These are phyloP conservation scores for Drosophila peninsularis DNA, from an alignment of 2,888 invertebrate species.

Conservation along the genomic window DNA sequence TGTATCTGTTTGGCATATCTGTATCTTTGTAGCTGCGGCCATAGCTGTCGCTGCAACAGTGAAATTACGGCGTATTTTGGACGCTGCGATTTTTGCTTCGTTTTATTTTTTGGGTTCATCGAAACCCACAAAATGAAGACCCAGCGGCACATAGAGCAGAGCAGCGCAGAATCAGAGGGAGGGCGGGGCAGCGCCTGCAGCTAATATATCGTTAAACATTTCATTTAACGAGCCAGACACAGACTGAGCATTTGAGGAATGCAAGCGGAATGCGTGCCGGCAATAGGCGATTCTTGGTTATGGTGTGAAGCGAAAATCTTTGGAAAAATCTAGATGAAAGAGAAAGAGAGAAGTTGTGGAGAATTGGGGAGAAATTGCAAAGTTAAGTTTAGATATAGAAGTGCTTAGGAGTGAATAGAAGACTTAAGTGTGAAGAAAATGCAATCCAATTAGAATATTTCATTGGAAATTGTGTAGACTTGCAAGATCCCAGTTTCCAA, in stretches of 20 bases:
- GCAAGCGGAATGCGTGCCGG: slow-evolving; percentile 38
- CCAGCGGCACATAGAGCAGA: slow-evolving; percentile 10
- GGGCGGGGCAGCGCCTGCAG: slow-evolving; percentile 46
- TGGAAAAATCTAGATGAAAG: slow-evolving; percentile 8
- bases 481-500: no score
- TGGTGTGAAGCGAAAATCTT: neutral
- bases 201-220: slow-evolving; percentile 81
- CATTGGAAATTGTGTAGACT: no score
- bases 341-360: neutral
- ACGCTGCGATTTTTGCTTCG: slow-evolving; percentile 17
- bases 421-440: no score
- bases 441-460: no score
- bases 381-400: no score
- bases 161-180: neutral
- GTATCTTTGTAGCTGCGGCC: slow-evolving; percentile 30
- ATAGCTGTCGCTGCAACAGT: slow-evolving; percentile 66
- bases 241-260: slow-evolving; percentile 48
- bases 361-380: neutral
- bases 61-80: slow-evolving; percentile 75
- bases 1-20: slow-evolving; percentile 22
- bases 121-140: slow-evolving; percentile 23
- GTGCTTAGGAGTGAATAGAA: no score
- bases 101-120: slow-evolving; percentile 29
- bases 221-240: slow-evolving; percentile 75
- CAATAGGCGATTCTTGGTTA: slow-evolving; percentile 11